Evolutionary conservation across 2,888 invertebrate genomes (phyloP).

Genomic region (Crocallis elinguaria): DNA sequence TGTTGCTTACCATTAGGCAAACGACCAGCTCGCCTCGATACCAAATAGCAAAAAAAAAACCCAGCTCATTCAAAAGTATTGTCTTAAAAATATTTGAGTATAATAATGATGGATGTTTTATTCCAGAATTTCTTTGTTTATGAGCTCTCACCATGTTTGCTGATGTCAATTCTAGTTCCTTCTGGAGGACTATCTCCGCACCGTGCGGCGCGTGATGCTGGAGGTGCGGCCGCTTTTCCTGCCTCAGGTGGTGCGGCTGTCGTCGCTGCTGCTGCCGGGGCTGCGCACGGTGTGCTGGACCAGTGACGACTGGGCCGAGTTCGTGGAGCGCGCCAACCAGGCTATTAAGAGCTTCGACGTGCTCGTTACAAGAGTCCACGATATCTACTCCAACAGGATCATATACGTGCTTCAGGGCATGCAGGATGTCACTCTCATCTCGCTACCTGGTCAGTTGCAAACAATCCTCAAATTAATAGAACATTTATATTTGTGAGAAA

Average conservation of each 20-base stretch:
- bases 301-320: constrained; percentile 91
- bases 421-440: constrained; percentile 93
- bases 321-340: constrained; percentile 89
- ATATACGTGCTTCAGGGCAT: constrained; percentile 94
- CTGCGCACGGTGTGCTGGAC: constrained; percentile 94
- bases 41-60: too few species aligned
- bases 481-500: too few species aligned
- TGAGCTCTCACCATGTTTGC: not conserved
- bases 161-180: constrained; percentile 89
- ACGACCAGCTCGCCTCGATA: too few species aligned
- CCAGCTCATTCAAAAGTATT: too few species aligned
- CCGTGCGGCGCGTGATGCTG: constrained; percentile 90
- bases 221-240: constrained; percentile 96
- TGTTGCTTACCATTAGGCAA: too few species aligned
- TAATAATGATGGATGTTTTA: too few species aligned
- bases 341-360: constrained; percentile 93
- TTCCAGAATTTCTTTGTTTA: too few species aligned
- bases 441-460: constrained; percentile 86
- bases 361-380: constrained; percentile 91
- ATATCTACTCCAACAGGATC: constrained; percentile 95
- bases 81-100: too few species aligned
- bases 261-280: constrained; percentile 93
- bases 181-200: constrained; percentile 89
- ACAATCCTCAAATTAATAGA: not conserved
- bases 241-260: constrained; percentile 93